A percentile compares a stretch with the other conserved stretches of the same genome.
Evolutionary conservation across 1,140 invertebrate species (phyloP).

Genomic region (Rhopalosiphum padi): DNA sequence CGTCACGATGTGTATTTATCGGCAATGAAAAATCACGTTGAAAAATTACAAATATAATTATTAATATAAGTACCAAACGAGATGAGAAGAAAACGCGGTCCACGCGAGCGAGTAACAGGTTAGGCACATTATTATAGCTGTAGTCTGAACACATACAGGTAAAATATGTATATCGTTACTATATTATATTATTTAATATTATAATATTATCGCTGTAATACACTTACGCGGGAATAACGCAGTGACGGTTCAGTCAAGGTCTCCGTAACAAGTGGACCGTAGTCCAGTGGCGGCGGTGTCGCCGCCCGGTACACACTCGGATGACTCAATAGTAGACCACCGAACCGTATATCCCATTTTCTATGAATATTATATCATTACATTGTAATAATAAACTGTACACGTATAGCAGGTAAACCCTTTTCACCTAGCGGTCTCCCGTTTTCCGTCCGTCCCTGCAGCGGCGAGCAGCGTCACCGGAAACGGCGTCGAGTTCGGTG

Average conservation of each 20-base stretch:
- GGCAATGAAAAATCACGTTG: not conserved
- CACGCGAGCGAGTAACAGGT: not conserved
- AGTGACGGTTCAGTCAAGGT: slow-evolving; percentile 28
- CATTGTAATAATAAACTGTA: not conserved
- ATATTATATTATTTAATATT: too few relatives aligned
- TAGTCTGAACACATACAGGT: not conserved
- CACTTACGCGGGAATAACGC: not conserved
- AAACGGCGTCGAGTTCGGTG: not conserved
- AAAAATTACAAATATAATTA: not conserved
- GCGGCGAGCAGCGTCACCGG: not conserved
- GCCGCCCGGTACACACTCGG: slow-evolving; percentile 27
- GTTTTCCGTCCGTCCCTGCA: not conserved
- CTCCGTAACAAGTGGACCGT: slow-evolving; percentile 41
- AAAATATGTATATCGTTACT: not conserved
- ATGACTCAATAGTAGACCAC: slow-evolving; percentile 47
- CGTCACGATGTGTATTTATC: not conserved
- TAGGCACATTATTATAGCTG: too few relatives aligned
- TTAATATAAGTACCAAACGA: not conserved
- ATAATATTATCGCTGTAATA: not conserved
- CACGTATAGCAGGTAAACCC: not conserved
- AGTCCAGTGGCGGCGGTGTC: slow-evolving; percentile 35
- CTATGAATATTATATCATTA: not conserved
- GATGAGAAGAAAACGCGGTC: not conserved
- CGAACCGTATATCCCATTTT: slow-evolving; percentile 48
- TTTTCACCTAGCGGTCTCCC: not conserved